Evolutionary conservation across 1,140 invertebrate species (phyloP).

Genomic region (Aphelenchoides besseyi): DNA sequence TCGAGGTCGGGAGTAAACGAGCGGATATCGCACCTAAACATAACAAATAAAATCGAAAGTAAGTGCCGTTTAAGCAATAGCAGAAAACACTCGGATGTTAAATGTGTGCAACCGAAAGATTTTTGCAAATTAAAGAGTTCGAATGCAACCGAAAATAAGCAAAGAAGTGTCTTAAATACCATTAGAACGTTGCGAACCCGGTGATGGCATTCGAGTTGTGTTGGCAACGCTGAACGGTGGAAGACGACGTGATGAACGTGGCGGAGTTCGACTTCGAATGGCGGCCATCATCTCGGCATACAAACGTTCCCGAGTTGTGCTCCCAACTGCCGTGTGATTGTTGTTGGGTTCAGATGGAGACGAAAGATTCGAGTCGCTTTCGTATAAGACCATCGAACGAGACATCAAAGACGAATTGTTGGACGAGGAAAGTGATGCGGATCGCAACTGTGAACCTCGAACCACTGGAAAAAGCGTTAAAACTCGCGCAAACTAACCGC

Average conservation of each 20-base stretch:
- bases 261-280: not conserved
- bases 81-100: not conserved
- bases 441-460: slow-evolving; percentile 17
- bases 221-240: not conserved
- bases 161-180: not conserved
- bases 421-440: slow-evolving; percentile 17
- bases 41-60: not conserved
- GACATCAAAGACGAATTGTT: slow-evolving; percentile 21
- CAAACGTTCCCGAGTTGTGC: slow-evolving; percentile 1
- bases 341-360: slow-evolving; percentile 11
- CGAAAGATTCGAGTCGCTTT: slow-evolving; percentile 19
- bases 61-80: not conserved
- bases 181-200: not conserved
- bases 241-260: not conserved
- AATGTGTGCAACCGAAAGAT: not conserved
- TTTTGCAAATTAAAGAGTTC: not conserved
- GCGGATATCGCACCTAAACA: slow-evolving; percentile 6
- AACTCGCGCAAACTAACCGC: not conserved
- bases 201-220: not conserved
- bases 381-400: slow-evolving; percentile 25
- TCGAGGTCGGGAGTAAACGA: not conserved
- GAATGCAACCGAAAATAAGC: not conserved
- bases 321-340: not conserved
- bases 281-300: slow-evolving; percentile 22
- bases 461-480: slow-evolving; percentile 15